Evolutionary conservation across 1,140 invertebrate genomes (phyloP).

Genomic region (Latrodectus geometricus): DNA sequence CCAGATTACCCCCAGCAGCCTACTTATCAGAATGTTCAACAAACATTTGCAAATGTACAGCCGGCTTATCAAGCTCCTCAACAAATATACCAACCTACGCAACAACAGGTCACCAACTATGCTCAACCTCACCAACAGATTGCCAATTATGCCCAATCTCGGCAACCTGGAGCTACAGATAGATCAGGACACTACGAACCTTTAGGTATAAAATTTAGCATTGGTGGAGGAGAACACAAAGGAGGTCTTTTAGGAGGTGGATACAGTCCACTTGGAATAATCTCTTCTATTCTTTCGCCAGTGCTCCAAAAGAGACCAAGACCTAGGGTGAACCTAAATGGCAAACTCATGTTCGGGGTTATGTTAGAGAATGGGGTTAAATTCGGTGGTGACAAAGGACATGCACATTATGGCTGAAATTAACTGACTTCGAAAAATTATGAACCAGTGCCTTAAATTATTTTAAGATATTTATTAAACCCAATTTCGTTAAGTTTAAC

Average conservation of each 20-base stretch:
- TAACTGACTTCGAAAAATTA: background rate
- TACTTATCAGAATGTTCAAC: background rate
- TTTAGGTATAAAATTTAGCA: constrained; percentile 32
- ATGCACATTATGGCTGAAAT: background rate
- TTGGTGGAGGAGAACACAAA: constrained; percentile 37
- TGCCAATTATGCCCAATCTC: background rate
- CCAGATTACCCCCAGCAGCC: background rate
- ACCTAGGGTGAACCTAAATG: constrained; percentile 42
- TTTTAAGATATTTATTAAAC: too few species aligned
- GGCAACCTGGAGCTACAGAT: background rate
- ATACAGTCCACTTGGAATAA: constrained; percentile 53
- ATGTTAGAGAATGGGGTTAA: constrained; percentile 56
- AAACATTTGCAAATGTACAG: background rate
- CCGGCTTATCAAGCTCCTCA: background rate
- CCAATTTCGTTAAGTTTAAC: too few species aligned
- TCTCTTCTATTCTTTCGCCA: constrained; percentile 30
- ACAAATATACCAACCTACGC: background rate
- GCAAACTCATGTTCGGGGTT: constrained; percentile 57
- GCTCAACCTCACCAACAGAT: constrained; percentile 6
- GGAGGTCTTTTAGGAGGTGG: constrained; percentile 2
- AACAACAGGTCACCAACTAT: constrained; percentile 6
- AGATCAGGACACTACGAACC: constrained; percentile 26
- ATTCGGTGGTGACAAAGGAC: constrained; percentile 26
- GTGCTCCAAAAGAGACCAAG: background rate
- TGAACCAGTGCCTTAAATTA: background rate